These are phyloP conservation scores for Microtus ochrogaster DNA, from an alignment of 2,113 vertebrate genomes.

Conservation along the genomic window DNA sequence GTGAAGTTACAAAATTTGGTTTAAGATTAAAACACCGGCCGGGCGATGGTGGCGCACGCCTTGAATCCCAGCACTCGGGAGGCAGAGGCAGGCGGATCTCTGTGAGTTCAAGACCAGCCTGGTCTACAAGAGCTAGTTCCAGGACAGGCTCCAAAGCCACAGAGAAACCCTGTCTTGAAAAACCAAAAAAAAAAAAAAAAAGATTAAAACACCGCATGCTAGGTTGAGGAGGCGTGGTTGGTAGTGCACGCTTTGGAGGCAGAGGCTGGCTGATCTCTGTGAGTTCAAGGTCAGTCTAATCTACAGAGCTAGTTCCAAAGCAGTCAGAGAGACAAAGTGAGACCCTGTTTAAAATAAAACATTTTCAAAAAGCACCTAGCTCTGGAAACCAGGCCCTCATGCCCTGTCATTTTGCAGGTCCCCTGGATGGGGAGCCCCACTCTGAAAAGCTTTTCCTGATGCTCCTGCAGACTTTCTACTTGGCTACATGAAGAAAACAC, in stretches of 20 bases:
- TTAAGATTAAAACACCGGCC: neutral
- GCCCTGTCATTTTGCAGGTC: neutral
- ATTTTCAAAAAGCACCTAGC: neutral
- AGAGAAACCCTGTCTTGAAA: no score
- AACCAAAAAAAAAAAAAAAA: neutral
- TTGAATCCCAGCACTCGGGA: no score
- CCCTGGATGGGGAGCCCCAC: accelerated
- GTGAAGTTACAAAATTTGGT: neutral
- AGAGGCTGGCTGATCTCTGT: neutral
- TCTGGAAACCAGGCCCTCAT: neutral
- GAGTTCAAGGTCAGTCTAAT: neutral
- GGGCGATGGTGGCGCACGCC: no score
- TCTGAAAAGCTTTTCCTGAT: neutral
- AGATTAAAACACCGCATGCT: neutral
- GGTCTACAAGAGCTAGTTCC: no score
- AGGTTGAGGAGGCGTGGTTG: no score
- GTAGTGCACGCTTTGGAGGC: neutral
- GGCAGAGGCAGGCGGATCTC: no score
- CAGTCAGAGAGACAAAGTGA: neutral
- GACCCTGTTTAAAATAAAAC: neutral
- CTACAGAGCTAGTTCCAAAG: neutral
- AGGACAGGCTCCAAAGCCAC: no score
- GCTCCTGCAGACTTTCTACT: neutral
- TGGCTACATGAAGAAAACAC: neutral
- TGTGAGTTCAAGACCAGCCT: no score